Percentiles rank a stretch among this genome's conserved stretches.
Conservation (phyloP, 2,797 vertebrate genomes). For the Onychomys arenicola region DNA sequence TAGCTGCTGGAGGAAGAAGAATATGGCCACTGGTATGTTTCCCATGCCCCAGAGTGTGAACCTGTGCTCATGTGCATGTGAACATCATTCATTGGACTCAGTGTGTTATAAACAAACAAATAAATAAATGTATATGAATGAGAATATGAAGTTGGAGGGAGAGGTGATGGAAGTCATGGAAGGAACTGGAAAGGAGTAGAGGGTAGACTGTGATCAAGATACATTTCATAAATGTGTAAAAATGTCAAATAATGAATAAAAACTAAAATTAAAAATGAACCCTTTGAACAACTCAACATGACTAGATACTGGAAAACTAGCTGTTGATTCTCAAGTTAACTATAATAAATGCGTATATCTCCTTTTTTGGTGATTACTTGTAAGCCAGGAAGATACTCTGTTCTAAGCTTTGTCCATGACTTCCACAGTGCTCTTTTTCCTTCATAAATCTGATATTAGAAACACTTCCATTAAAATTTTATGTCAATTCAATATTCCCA, state of each 20-base stretch:
- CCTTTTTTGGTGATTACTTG: background rate
- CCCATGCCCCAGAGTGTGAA: background rate
- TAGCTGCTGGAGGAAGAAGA: background rate
- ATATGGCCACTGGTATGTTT: background rate
- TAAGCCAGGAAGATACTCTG: background rate
- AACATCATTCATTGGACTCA: background rate
- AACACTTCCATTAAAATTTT: conserved; percentile 25
- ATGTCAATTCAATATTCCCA: conserved; percentile 10
- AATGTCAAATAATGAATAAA: background rate
- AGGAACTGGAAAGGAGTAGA: background rate
- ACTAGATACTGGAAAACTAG: background rate
- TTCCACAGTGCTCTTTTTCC: background rate
- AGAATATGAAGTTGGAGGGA: background rate
- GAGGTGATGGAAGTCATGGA: too few relatives aligned
- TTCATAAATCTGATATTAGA: background rate
- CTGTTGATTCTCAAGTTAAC: background rate
- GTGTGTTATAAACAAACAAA: background rate
- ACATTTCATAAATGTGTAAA: background rate
- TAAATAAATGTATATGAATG: background rate
- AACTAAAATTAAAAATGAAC: background rate
- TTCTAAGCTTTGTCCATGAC: background rate
- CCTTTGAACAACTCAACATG: background rate
- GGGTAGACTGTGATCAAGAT: background rate
- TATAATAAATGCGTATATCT: background rate
- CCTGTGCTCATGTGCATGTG: background rate